These are phyloP conservation scores for Anastrepha obliqua DNA, from an alignment of 1,140 invertebrate species.

Conservation along the genomic window DNA sequence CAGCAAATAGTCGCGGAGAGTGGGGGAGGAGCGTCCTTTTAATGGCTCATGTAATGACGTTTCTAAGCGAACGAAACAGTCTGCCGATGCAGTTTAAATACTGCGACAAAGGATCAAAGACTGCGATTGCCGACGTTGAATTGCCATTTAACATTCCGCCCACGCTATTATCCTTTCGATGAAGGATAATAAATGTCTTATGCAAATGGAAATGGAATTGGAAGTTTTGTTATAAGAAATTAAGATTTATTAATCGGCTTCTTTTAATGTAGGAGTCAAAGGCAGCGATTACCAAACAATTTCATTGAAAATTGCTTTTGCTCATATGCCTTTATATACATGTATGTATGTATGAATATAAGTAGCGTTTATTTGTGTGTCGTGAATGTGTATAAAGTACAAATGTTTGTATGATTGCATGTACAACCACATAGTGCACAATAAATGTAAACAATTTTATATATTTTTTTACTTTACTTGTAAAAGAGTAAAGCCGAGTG, in stretches of 20 bases:
- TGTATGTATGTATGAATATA: background rate
- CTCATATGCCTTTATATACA: background rate
- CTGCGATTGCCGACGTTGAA: background rate
- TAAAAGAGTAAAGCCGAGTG: background rate
- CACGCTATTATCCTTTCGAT: background rate
- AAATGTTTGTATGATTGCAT: background rate
- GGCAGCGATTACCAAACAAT: constrained; percentile 2
- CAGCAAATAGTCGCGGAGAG: background rate
- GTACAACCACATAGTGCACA: background rate
- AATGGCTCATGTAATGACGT: constrained; percentile 26
- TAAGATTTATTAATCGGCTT: constrained; percentile 67
- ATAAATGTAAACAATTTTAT: constrained; percentile 19
- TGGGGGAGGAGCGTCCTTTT: constrained; percentile 32
- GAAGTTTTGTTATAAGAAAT: constrained; percentile 65
- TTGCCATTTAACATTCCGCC: constrained; percentile 19
- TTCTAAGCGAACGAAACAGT: constrained; percentile 19
- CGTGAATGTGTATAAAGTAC: background rate
- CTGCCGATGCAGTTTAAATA: background rate
- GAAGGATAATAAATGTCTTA: constrained; percentile 26
- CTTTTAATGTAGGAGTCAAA: background rate
- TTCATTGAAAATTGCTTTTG: background rate
- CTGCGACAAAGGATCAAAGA: constrained; percentile 57
- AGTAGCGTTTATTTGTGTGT: background rate
- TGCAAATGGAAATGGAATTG: constrained; percentile 54
- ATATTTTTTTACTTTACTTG: background rate